Conservation (phyloP, 1,140 invertebrate species). For the Caenorhabditis remanei region DNA sequence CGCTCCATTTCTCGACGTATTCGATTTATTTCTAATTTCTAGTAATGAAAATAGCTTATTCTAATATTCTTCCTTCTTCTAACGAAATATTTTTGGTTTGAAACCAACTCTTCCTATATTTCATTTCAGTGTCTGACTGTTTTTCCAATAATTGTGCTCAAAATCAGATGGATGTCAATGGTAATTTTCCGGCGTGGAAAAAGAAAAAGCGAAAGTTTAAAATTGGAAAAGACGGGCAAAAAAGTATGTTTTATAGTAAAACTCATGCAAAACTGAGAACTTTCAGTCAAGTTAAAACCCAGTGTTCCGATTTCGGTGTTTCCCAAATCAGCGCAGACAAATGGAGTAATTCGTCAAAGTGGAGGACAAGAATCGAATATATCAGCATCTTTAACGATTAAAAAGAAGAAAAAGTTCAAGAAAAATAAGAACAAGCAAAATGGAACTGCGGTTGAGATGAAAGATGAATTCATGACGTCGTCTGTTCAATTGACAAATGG, state of each 20-base stretch:
- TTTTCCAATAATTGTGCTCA: neutral
- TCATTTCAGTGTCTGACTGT: neutral
- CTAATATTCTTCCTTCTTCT: neutral
- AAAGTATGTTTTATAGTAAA: neutral
- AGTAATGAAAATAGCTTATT: slow-evolving; percentile 9
- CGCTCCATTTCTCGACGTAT: too few relatives aligned
- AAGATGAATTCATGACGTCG: neutral
- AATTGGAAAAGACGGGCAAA: neutral
- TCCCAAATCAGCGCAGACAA: neutral
- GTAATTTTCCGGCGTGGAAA: slow-evolving; percentile 41
- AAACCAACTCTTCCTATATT: neutral
- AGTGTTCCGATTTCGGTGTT: neutral
- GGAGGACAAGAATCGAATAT: slow-evolving; percentile 7
- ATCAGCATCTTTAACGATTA: too few relatives aligned
- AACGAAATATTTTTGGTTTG: neutral
- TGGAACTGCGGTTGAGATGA: neutral
- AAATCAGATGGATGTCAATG: slow-evolving; percentile 25
- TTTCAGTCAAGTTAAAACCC: neutral
- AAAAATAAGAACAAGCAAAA: slow-evolving; percentile 1
- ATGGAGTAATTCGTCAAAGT: neutral
- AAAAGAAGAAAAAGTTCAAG: neutral
- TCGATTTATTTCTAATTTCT: too few relatives aligned
- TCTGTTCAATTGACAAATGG: slow-evolving; percentile 18
- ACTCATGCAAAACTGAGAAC: neutral
- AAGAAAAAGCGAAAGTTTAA: slow-evolving; percentile 30